phyloP scores from a whole-genome alignment of 2,888 invertebrate species.

The Latrodectus hesperus region DNA sequence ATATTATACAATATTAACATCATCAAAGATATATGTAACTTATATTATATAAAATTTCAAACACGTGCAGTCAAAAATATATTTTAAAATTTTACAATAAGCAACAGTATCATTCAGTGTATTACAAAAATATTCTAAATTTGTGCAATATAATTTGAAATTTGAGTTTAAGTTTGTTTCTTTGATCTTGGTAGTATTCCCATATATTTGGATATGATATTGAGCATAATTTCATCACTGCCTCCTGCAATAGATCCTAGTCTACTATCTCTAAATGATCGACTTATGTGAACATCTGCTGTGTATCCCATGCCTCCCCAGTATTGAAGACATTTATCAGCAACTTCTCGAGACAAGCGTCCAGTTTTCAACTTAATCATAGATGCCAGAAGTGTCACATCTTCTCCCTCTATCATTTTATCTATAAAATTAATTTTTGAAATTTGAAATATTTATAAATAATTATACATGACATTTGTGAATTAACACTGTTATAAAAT shows the following conservation, averaged over 20 bases:
- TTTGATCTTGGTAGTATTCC: constrained; percentile 73
- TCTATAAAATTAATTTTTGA: constrained; percentile 12
- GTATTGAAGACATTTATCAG: constrained; percentile 78
- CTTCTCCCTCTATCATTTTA: constrained; percentile 74
- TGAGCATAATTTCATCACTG: constrained; percentile 79
- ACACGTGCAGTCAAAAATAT: too few species aligned
- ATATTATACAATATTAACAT: too few species aligned
- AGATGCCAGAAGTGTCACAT: constrained; percentile 78
- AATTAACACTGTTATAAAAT: too few species aligned
- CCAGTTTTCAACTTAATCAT: constrained; percentile 79
- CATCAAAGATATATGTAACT: too few species aligned
- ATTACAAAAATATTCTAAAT: too few species aligned
- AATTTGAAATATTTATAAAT: neutral
- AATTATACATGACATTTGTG: neutral
- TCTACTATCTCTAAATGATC: constrained; percentile 76
- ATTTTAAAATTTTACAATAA: too few species aligned
- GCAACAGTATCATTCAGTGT: too few species aligned
- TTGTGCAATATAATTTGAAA: too few species aligned
- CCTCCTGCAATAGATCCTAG: constrained; percentile 79
- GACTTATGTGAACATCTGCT: constrained; percentile 75
- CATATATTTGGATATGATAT: constrained; percentile 78
- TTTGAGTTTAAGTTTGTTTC: neutral
- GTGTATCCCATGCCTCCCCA: constrained; percentile 80
- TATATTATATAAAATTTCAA: too few species aligned
- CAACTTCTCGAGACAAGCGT: constrained; percentile 75